A percentile compares a stretch with the other conserved stretches of the same genome.
Evolutionary conservation across 2,797 vertebrate species (phyloP).

Genomic region (Crypturellus tataupa): DNA sequence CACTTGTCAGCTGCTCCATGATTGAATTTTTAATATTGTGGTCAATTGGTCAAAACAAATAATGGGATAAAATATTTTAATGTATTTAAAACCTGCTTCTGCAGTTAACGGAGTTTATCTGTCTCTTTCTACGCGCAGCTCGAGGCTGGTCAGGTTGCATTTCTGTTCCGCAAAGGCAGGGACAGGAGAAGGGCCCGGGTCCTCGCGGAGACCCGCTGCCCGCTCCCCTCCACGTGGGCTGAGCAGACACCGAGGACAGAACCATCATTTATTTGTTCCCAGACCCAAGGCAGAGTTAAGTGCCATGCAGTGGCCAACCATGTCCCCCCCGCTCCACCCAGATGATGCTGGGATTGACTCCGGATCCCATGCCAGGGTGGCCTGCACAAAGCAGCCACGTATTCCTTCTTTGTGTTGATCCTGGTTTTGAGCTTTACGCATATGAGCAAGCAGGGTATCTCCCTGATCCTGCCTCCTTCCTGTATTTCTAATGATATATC

Average conservation of each 20-base stretch:
- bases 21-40: constrained; percentile 87
- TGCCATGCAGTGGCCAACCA: neutral
- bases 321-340: neutral
- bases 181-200: constrained; percentile 5
- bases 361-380: neutral
- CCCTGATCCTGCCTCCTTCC: neutral
- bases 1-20: constrained; percentile 87
- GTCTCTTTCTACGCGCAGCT: constrained; percentile 11
- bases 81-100: constrained; percentile 82
- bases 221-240: neutral
- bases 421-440: neutral
- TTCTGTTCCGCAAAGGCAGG: constrained; percentile 43
- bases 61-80: constrained; percentile 86
- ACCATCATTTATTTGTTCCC: neutral
- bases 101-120: constrained; percentile 73
- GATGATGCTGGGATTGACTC: neutral
- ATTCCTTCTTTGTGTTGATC: neutral
- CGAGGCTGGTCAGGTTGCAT: constrained; percentile 47
- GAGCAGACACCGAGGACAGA: neutral
- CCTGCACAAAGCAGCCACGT: fast-evolving
- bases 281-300: neutral
- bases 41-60: constrained; percentile 89
- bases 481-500: neutral
- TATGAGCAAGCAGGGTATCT: neutral
- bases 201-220: too few species aligned